These are phyloP conservation scores for Drosophila equinoxialis DNA, from an alignment of 1,140 invertebrate species.

Conservation along the genomic window DNA sequence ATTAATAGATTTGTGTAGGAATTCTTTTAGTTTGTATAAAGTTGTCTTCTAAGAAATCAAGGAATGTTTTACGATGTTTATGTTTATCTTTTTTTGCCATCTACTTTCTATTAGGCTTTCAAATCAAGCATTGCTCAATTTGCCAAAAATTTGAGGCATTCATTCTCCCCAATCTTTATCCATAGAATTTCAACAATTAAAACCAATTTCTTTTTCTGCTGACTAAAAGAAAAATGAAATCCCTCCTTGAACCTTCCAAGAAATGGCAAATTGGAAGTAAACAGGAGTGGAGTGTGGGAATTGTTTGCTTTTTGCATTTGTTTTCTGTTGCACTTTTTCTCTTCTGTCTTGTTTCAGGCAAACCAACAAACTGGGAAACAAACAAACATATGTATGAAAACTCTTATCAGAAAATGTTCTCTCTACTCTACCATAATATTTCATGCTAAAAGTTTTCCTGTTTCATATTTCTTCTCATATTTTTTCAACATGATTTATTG, in stretches of 20 bases:
- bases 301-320: slow-evolving; percentile 32
- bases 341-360: slow-evolving; percentile 8
- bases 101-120: slow-evolving; percentile 24
- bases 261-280: not conserved
- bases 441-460: slow-evolving; percentile 65
- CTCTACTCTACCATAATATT: slow-evolving; percentile 38
- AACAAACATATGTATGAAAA: slow-evolving; percentile 23
- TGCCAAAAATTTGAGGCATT: slow-evolving; percentile 43
- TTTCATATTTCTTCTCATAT: slow-evolving; percentile 45
- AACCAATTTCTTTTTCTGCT: not conserved
- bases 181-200: slow-evolving; percentile 10
- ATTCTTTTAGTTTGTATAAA: too few relatives aligned
- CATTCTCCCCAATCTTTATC: slow-evolving; percentile 18
- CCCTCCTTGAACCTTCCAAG: not conserved
- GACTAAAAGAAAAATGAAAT: slow-evolving; percentile 3
- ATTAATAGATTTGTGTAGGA: too few relatives aligned
- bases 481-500: slow-evolving; percentile 69
- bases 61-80: not conserved
- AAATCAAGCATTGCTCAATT: slow-evolving; percentile 52
- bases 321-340: slow-evolving; percentile 11
- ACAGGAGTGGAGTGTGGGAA: slow-evolving; percentile 8
- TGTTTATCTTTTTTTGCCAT: not conserved
- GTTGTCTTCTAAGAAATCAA: too few relatives aligned
- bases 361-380: slow-evolving; percentile 17
- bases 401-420: slow-evolving; percentile 22